These are phyloP conservation scores for Drosophila bifasciata DNA, from an alignment of 1,140 invertebrate genomes.

Conservation along the genomic window DNA sequence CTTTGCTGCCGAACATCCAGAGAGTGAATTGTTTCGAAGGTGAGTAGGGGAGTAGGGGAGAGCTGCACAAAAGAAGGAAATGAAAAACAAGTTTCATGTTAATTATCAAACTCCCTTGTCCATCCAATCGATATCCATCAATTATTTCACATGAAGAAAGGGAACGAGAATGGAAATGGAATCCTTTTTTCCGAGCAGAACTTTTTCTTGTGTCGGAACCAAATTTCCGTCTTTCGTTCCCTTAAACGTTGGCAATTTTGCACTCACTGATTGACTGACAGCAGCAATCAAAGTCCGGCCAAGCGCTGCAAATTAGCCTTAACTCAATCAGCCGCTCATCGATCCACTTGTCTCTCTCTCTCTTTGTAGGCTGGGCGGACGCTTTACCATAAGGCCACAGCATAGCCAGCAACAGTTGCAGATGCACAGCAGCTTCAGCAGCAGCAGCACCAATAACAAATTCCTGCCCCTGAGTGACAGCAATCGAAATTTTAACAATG, in stretches of 20 bases:
- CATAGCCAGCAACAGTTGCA: constrained; percentile 83
- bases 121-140: constrained; percentile 57
- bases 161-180: too few species aligned
- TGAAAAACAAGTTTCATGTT: too few species aligned
- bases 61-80: too few species aligned
- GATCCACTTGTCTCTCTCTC: not conserved
- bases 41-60: too few species aligned
- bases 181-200: too few species aligned
- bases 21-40: constrained; percentile 86
- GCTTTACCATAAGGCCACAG: constrained; percentile 86
- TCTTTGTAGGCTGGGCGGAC: constrained; percentile 85
- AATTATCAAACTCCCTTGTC: too few species aligned
- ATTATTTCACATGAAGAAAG: constrained; percentile 57
- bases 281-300: constrained; percentile 38
- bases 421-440: constrained; percentile 70
- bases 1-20: constrained; percentile 87
- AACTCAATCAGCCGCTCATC: constrained; percentile 54
- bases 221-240: constrained; percentile 1
- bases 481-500: constrained; percentile 67
- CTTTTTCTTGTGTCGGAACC: not conserved
- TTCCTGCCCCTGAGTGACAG: constrained; percentile 57
- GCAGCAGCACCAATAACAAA: constrained; percentile 60
- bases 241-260: constrained; percentile 1
- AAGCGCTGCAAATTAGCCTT: constrained; percentile 51
- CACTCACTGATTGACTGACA: constrained; percentile 9